Evolutionary conservation across 2,888 invertebrate genomes (phyloP).

Genomic region (Pammene aurita): DNA sequence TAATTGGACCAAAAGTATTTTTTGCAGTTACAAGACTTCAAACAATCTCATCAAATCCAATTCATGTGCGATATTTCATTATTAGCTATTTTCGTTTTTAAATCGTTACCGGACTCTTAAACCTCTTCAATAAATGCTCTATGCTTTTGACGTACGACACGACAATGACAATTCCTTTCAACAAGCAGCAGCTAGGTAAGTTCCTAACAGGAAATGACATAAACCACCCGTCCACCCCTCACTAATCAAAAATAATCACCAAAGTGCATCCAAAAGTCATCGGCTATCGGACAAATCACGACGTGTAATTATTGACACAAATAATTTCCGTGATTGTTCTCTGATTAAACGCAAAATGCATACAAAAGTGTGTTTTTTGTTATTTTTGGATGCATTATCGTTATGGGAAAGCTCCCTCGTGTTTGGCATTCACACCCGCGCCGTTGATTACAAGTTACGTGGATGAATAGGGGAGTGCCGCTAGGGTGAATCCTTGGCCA

Average conservation of each 20-base stretch:
- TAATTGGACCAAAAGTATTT: no score
- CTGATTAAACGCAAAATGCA: slow-evolving; percentile 68
- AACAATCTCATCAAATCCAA: no score
- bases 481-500: slow-evolving; percentile 72
- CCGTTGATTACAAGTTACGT: slow-evolving; percentile 77
- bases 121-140: no score
- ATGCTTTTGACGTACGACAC: no score
- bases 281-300: slow-evolving; percentile 59
- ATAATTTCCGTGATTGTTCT: slow-evolving; percentile 68
- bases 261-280: slow-evolving; percentile 54
- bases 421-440: slow-evolving; percentile 80
- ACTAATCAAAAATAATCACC: slow-evolving; percentile 60
- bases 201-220: slow-evolving; percentile 38
- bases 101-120: no score
- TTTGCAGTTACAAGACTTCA: no score
- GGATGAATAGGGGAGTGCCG: slow-evolving; percentile 71
- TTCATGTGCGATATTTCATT: no score
- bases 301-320: slow-evolving; percentile 69
- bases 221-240: slow-evolving; percentile 50
- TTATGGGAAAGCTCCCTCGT: slow-evolving; percentile 79
- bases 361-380: slow-evolving; percentile 67
- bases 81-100: no score
- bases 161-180: background rate
- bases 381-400: slow-evolving; percentile 76
- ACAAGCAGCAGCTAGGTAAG: background rate